Conservation (phyloP, 2,888 invertebrate species). For the Escarpia spicata region DNA sequence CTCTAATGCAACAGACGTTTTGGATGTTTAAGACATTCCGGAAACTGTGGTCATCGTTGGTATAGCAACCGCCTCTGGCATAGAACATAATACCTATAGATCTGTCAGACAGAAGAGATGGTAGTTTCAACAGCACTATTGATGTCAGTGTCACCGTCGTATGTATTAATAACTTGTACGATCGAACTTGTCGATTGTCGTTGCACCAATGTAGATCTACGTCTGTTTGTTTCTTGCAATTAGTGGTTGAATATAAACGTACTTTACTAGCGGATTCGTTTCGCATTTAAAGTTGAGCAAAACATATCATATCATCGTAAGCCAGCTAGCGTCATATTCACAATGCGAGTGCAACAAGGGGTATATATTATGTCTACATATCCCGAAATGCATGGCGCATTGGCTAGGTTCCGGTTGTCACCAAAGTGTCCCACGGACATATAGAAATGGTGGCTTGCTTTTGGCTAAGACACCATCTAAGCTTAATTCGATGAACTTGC, state of each 20-base stretch:
- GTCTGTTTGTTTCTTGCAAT: neutral
- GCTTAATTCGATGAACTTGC: neutral
- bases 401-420: neutral
- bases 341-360: neutral
- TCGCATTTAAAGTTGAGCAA: neutral
- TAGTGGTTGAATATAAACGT: neutral
- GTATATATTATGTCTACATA: neutral
- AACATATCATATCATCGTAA: neutral
- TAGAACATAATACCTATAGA: neutral
- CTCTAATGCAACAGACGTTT: neutral
- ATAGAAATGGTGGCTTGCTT: neutral
- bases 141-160: neutral
- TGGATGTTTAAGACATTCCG: neutral
- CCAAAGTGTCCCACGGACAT: neutral
- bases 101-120: neutral
- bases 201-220: neutral
- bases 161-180: neutral
- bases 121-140: neutral
- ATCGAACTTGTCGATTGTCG: neutral
- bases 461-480: neutral
- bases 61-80: neutral
- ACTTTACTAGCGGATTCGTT: neutral
- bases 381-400: neutral
- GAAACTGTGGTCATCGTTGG: neutral
- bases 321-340: too few species aligned